phyloP scores from a whole-genome alignment of 35 echinoderm and acorn worm species.

The Eucidaris tribuloides region DNA sequence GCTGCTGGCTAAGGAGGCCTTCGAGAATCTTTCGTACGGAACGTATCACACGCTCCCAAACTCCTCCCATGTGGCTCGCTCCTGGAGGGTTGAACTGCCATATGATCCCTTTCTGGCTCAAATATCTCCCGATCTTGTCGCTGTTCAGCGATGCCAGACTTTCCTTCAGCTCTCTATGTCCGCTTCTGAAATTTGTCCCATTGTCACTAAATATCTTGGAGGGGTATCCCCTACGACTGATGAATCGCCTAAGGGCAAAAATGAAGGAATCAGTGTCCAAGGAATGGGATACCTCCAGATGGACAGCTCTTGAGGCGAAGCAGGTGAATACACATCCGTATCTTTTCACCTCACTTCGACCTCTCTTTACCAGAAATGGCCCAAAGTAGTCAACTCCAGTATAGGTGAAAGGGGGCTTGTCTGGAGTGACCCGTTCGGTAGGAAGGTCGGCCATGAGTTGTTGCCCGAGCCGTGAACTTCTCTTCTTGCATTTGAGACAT shows the following conservation, averaged over 20 bases:
- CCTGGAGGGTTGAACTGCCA: slow-evolving; percentile 66
- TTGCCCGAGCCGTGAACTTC: slow-evolving; percentile 16
- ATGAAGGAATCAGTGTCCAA: slow-evolving; percentile 61
- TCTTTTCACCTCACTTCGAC: slow-evolving; percentile 36
- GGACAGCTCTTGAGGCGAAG: slow-evolving; percentile 35
- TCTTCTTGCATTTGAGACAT: slow-evolving; percentile 36
- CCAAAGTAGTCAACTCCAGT: slow-evolving; percentile 65
- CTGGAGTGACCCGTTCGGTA: slow-evolving; percentile 32
- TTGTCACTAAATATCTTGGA: slow-evolving; percentile 44
- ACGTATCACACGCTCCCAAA: slow-evolving; percentile 54
- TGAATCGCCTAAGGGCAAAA: slow-evolving; percentile 40
- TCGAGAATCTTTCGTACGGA: slow-evolving; percentile 42
- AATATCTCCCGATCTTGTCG: background rate
- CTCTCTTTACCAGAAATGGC: slow-evolving; percentile 52
- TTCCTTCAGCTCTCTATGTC: slow-evolving; percentile 32
- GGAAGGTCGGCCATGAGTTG: slow-evolving; percentile 66
- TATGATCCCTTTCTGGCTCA: slow-evolving; percentile 31
- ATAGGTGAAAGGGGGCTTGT: slow-evolving; percentile 35
- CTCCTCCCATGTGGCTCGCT: slow-evolving; percentile 61
- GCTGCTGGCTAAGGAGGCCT: slow-evolving; percentile 40
- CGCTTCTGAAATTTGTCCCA: slow-evolving; percentile 46
- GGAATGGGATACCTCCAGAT: slow-evolving; percentile 41
- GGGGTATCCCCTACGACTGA: slow-evolving; percentile 35
- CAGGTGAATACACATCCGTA: slow-evolving; percentile 70
- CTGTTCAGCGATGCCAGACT: slow-evolving; percentile 4